These are phyloP conservation scores for Muntiacus muntjak DNA, from an alignment of 2,113 vertebrate species.

Conservation along the genomic window DNA sequence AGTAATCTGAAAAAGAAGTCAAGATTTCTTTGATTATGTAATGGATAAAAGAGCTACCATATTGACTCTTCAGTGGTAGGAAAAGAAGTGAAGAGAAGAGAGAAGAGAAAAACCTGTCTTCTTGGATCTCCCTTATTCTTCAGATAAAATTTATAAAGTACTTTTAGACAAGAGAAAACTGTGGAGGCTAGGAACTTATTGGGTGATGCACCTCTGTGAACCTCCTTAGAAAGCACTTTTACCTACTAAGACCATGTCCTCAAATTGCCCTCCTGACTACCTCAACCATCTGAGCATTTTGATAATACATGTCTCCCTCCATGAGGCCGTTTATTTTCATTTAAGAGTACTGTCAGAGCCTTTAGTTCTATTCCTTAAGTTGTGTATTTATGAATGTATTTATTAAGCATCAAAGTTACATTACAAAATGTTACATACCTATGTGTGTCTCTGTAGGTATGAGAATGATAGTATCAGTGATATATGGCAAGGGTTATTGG, in stretches of 20 bases:
- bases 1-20: background rate
- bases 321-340: slow-evolving; percentile 5
- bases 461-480: background rate
- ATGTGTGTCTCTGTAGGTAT: background rate
- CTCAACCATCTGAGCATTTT: background rate
- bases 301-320: background rate
- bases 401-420: background rate
- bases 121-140: background rate
- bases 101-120: background rate
- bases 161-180: background rate
- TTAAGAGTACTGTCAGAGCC: background rate
- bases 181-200: background rate
- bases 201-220: background rate
- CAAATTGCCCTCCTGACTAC: background rate
- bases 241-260: background rate
- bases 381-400: background rate
- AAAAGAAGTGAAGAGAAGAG: background rate
- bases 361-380: background rate
- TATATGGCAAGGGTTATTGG: background rate
- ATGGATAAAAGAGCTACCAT: background rate
- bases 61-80: background rate
- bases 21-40: slow-evolving; percentile 2
- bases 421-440: background rate
- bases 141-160: background rate
- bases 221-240: background rate